Percentiles rank a stretch among this genome's conserved stretches.
Conservation (phyloP, 2,888 invertebrate genomes). For the Herminia tarsipennalis region DNA sequence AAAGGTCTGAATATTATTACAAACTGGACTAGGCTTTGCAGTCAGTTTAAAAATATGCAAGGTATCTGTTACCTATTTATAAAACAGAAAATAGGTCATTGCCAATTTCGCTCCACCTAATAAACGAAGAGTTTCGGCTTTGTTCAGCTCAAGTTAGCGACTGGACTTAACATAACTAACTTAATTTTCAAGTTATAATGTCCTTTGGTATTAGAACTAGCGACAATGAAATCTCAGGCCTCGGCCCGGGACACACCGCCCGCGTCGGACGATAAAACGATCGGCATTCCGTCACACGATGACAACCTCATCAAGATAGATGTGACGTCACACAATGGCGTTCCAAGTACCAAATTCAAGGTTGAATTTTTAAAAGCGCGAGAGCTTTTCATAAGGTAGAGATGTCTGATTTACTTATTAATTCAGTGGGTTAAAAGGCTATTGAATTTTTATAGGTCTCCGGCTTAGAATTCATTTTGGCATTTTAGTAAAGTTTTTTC, state of each 20-base stretch:
- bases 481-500: conserved; percentile 5
- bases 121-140: not conserved
- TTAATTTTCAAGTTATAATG: not conserved
- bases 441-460: conserved; percentile 28
- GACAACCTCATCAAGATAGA: not conserved
- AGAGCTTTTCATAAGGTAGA: conserved; percentile 16
- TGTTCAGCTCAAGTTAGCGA: not conserved
- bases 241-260: not conserved
- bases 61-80: too few species aligned
- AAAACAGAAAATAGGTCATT: not conserved
- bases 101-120: not conserved
- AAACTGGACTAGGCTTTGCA: too few species aligned
- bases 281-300: not conserved
- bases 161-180: not conserved
- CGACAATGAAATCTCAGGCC: not conserved
- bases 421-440: conserved; percentile 27
- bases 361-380: not conserved
- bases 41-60: too few species aligned
- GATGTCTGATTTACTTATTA: conserved; percentile 29
- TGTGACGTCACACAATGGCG: not conserved
- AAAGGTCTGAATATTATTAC: too few species aligned
- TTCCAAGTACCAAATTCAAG: not conserved
- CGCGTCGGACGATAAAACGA: not conserved
- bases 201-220: not conserved
- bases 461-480: conserved; percentile 12